Base-by-base conservation (phyloP, 2,797 vertebrate genomes). In the Characodon lateralis region DNA sequence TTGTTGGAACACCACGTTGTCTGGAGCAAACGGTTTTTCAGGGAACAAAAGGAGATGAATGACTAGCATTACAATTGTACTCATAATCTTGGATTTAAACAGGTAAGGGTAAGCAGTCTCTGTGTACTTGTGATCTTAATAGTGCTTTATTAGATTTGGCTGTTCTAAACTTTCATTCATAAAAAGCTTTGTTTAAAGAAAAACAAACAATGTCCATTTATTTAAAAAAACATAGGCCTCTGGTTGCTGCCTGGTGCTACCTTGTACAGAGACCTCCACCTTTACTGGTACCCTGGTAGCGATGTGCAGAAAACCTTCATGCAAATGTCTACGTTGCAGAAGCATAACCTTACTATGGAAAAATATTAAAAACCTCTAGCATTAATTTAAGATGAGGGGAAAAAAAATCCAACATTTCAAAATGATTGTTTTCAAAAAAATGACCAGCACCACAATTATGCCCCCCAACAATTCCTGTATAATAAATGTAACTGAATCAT, bases 41-140 rank as follows among this genome's bases (percentile, higher is more conserved):
- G 28, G 41, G 26, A 41, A 73, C 61, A 51, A 63, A 74, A 70
- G n/a, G 6, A 3, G 35, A 71, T 46, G 2, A 65, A 82, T 71
- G 39, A 56, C 31, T 75, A 24, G 58, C 26, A 10, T n/a, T 72
- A 12, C 24, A 41, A 55, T 56, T 26, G 3, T 16, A 77, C n/a
- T 8, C 5, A 26, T 31, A 48, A n/a, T 43, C 35, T 28, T 14
- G 13, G 24, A 4, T 39, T 73, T 10, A 73, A n/a, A 26, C 24
- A n/a, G 22, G 13, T 43, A 53, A 63, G 48, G 8, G 31, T 22
- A 53, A 72, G 41, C 14, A n/a, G 28, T 9, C 28, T 24, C 35
- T 70, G 16, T 78, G 43, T 63, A 61, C 16, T 35, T 10, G 10
- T 10, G 26, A 61, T n/a, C 22, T 71, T n/a, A 35, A 59, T 39